Percentiles rank a stretch among this genome's conserved stretches.
phyloP scores from a whole-genome alignment of 2,113 vertebrate species.

The Cyprinus carpio region DNA sequence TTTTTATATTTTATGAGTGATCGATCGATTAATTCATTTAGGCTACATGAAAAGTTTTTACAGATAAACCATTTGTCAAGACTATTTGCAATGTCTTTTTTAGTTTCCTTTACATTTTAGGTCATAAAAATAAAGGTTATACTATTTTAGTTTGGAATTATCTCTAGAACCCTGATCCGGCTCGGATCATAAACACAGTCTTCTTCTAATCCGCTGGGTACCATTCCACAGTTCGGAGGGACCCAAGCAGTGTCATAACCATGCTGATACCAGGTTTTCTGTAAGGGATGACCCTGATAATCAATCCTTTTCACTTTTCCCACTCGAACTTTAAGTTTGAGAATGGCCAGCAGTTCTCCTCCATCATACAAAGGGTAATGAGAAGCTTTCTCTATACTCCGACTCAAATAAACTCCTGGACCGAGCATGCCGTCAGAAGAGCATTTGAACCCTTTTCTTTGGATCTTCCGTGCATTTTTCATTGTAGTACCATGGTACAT shows the following conservation, averaged over 20 bases:
- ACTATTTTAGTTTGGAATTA: no score
- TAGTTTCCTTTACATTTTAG: not conserved
- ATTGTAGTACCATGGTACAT: conserved; percentile 76
- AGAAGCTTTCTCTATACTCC: conserved; percentile 65
- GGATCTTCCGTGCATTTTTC: not conserved
- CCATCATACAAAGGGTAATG: conserved; percentile 50
- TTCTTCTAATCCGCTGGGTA: conserved; percentile 67
- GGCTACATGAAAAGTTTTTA: not conserved
- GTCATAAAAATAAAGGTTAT: not conserved
- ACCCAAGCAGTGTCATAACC: conserved; percentile 63
- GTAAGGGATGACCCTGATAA: conserved; percentile 37
- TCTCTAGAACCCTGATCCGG: conserved; percentile 26
- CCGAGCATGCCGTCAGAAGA: conserved; percentile 67
- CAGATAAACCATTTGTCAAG: not conserved
- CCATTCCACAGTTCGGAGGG: conserved; percentile 63
- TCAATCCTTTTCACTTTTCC: conserved; percentile 65
- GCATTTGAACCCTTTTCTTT: not conserved
- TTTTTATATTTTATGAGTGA: not conserved
- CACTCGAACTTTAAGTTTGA: conserved; percentile 57
- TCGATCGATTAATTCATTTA: not conserved
- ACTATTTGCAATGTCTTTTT: not conserved
- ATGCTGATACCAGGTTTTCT: conserved; percentile 50
- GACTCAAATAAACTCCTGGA: conserved; percentile 69
- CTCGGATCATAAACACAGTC: conserved; percentile 67
- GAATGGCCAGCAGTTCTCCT: conserved; percentile 38